Percentiles rank a stretch among this genome's conserved stretches.
These are phyloP conservation scores for Bambusicola thoracicus DNA, from an alignment of 2,113 vertebrate genomes.

Conservation along the genomic window DNA sequence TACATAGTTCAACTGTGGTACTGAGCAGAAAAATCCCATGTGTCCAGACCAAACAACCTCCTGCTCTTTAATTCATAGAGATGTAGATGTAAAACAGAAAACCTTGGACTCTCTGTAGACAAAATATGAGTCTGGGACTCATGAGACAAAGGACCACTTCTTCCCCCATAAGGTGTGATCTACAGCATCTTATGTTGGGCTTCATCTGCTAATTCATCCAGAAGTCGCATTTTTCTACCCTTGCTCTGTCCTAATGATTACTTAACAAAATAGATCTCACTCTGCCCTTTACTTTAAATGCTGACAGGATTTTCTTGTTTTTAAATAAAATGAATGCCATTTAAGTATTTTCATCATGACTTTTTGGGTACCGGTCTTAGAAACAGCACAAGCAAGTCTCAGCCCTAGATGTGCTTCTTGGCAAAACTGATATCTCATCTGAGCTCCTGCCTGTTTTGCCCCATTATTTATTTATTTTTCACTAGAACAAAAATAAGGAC, in stretches of 20 bases:
- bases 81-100: neutral
- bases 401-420: neutral
- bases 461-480: neutral
- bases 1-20: neutral
- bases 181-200: neutral
- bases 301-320: neutral
- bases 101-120: neutral
- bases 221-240: neutral
- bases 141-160: neutral
- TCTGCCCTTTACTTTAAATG: neutral
- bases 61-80: neutral
- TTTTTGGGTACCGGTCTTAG: neutral
- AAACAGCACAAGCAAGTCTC: neutral
- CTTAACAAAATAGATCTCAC: neutral
- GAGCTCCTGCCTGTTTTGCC: neutral
- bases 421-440: neutral
- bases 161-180: neutral
- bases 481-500: neutral
- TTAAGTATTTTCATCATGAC: neutral
- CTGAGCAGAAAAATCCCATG: neutral
- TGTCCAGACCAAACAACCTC: neutral
- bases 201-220: neutral
- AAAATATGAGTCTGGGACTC: neutral
- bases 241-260: neutral
- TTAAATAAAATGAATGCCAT: neutral